phyloP scores from a whole-genome alignment of 2,888 invertebrate species.

The Lagria hirta region DNA sequence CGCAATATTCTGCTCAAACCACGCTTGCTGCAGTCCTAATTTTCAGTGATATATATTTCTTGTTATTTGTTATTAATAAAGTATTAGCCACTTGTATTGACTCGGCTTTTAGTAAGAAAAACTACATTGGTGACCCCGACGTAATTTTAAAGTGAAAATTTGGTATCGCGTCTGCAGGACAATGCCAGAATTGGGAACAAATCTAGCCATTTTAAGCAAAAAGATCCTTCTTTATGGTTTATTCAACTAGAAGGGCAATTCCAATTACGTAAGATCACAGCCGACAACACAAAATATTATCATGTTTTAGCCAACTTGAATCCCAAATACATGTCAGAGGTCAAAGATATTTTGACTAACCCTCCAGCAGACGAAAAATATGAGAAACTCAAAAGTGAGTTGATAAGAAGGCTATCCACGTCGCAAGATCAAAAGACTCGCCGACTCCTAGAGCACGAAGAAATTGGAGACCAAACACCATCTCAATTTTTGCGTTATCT shows the following conservation, averaged over 20 bases:
- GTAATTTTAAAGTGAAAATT: too few relatives aligned
- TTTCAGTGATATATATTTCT: too few relatives aligned
- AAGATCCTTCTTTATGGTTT: constrained; percentile 35
- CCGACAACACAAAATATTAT: constrained; percentile 28
- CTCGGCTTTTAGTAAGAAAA: too few relatives aligned
- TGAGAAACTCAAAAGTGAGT: constrained; percentile 31
- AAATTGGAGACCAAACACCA: constrained; percentile 31
- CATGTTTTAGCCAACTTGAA: constrained; percentile 31
- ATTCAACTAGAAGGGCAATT: constrained; percentile 29
- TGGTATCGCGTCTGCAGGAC: too few relatives aligned
- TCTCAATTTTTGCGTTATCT: constrained; percentile 38
- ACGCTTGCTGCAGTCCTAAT: too few relatives aligned
- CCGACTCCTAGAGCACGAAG: constrained; percentile 20
- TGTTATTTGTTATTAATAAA: too few relatives aligned
- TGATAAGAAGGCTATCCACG: constrained; percentile 27
- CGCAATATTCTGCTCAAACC: too few relatives aligned
- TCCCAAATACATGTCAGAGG: constrained; percentile 28
- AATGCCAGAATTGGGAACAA: too few relatives aligned
- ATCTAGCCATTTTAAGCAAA: too few relatives aligned
- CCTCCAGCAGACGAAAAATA: constrained; percentile 31
- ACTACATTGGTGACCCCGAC: too few relatives aligned
- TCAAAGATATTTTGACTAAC: constrained; percentile 34
- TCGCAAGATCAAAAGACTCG: constrained; percentile 18
- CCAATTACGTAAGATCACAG: constrained; percentile 16
- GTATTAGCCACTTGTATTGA: too few relatives aligned